A percentile compares a stretch with the other conserved stretches of the same genome.
phyloP scores from a whole-genome alignment of 2,113 vertebrate species.

The Tauraco erythrolophus region DNA sequence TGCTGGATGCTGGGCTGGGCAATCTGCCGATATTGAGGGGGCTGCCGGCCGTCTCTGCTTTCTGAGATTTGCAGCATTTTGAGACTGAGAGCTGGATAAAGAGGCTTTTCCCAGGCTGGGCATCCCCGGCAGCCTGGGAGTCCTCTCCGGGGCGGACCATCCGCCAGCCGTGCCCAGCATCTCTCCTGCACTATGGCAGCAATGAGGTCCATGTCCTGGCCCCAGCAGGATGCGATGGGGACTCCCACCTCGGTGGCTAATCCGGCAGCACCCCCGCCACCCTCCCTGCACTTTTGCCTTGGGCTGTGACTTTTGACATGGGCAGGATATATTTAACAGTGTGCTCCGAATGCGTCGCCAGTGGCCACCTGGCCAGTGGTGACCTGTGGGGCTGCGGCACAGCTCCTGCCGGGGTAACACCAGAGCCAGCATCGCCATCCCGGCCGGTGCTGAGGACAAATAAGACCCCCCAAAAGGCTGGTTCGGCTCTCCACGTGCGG shows the following conservation, averaged over 20 bases:
- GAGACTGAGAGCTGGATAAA: not conserved
- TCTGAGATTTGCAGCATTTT: not conserved
- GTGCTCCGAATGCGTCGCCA: slow-evolving; percentile 3
- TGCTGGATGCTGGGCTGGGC: not conserved
- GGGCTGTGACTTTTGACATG: slow-evolving; percentile 76
- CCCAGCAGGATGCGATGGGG: not conserved
- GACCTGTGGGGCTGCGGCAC: not conserved
- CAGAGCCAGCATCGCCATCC: fast-evolving
- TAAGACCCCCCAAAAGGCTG: not conserved
- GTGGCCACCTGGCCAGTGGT: not conserved
- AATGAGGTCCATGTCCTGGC: fast-evolving
- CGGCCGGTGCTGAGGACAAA: fast-evolving
- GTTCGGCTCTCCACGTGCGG: fast-evolving
- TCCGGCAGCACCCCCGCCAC: not conserved
- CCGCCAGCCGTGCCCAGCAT: not conserved
- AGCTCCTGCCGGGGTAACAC: not conserved
- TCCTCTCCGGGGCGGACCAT: fast-evolving
- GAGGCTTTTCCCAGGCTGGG: not conserved
- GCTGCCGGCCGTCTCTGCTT: not conserved
- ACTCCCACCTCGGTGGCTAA: not conserved
- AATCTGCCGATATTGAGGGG: fast-evolving
- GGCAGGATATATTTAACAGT: slow-evolving; percentile 68
- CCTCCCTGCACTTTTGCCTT: slow-evolving; percentile 10
- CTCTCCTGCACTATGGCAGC: not conserved
- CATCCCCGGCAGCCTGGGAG: not conserved